Base-by-base conservation (phyloP, 2,113 vertebrate species). In the Gambusia holbrooki region DNA sequence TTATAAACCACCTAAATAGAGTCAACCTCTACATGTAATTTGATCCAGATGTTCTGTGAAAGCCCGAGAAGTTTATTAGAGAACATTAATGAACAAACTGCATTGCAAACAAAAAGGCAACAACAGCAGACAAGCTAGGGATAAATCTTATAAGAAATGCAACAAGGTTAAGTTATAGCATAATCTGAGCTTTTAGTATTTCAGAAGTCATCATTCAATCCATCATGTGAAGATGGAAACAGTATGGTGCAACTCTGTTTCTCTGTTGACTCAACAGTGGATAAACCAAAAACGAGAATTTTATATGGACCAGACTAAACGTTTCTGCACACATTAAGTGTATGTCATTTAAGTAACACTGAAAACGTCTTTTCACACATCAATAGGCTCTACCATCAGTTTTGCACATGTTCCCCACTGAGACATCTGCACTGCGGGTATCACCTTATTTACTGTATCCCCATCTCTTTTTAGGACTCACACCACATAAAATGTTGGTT, bases 401-500 rank as follows among this genome's bases (percentile, higher is more conserved):
- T 75, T 37, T 84, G 83, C 87, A 85, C 67, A 77, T 79, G 74
- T 76, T 72, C 82, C 68, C 69, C 29, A 35, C 17, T 37, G 73
- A 74, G 27, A 79, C 90, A 90, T 86, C 83, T 84, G 86, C 28
- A 61, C 73, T 45, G 88, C 15, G 69, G 74, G 60, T 11, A 70
- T 62, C n/a, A 62, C 30, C 69, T 64, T 60, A 64, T 82, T 76
- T 73, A 82, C 42, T 64, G 51, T 28, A 54, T 10, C 6, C 69
- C 25, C 3, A 25, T 0, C 42, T 27, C 65, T 79, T 68, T 85
- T 89, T 73, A 68, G 69, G 67, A 87, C 81, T 79, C 74, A 73
- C 73, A 87, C 91, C 86, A 85, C 91, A 90, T 84, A 85, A 85
- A 92, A 88, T 76, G 81, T 32, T 76, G 63, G 77, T 65, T 82